Base-by-base conservation (phyloP, 2,113 vertebrate species). In the Hydrochoerus hydrochaeris region DNA sequence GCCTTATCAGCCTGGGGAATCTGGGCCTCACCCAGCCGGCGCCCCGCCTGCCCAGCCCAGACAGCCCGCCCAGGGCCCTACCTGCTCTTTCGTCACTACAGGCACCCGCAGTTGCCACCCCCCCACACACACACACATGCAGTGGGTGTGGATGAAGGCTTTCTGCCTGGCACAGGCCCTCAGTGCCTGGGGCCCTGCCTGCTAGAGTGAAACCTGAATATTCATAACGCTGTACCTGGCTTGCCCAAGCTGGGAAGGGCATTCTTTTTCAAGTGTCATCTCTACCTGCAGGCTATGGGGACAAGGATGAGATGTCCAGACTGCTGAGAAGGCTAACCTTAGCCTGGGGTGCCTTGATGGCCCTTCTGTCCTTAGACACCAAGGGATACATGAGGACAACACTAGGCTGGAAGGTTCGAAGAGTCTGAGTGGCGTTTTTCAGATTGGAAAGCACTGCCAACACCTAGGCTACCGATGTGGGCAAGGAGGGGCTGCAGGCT, bases 1-100 rank as follows among this genome's bases (percentile, higher is more conserved):
- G 88, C 73, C 92, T 98, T 97, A 98, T 98, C 98, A 95, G 98
- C 87, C 69, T 88, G 92, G 97, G 93, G 96, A 97, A 98, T 98
- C 98, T 97, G 92, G 95, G 97, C 98, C 98, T 97, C 98, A 95
- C 98, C 98, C 98, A 96, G 95, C 81, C 22, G 22, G 86, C 91
- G 86, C 96, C 86, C 95, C 28, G 57, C 97, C 95, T 60, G 5
- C 95, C 95, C 49, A n/a, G 84, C 94, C 60, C 89, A 97, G 96
- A 96, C 95, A 85, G 97, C 94, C 86, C 77, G 94, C 95, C 92
- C 81, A 92, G 93, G 88, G 95, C 95, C 95, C 94, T 97, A 98
- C 97, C 97, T 97, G 96, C 78, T 94, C 95, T 96, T 96, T 97
- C 44, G 54, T 97, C 96, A 97, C 96, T 88, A n/a, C 19, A 95